Evolutionary conservation across 2,888 invertebrate species (phyloP).

Genomic region (Spilosoma lubricipeda): DNA sequence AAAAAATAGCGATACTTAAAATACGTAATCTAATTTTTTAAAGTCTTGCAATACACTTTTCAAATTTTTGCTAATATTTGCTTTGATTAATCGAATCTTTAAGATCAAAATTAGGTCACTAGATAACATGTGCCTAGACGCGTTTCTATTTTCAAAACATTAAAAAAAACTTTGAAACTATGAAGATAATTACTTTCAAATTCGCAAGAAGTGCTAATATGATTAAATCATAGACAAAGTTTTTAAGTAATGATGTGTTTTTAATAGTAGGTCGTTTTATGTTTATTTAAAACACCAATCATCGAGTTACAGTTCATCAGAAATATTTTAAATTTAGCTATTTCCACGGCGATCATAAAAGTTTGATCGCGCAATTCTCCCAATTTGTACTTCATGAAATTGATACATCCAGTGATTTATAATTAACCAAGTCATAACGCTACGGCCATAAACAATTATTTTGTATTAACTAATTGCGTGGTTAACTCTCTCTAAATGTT

Average conservation of each 20-base stretch:
- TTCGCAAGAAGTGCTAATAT: background rate
- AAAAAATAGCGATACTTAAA: background rate
- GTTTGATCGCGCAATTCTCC: constrained; percentile 22
- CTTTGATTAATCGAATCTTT: background rate
- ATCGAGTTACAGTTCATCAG: constrained; percentile 39
- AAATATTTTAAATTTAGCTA: constrained; percentile 28
- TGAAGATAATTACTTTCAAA: background rate
- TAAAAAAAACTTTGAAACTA: background rate
- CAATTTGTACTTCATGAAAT: constrained; percentile 22
- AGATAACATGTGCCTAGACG: background rate
- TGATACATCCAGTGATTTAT: constrained; percentile 17
- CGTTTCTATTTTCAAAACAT: background rate
- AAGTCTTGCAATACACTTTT: background rate
- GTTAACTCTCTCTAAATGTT: constrained; percentile 26
- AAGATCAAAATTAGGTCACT: constrained; percentile 6
- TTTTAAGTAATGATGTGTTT: constrained; percentile 14
- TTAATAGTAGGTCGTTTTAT: constrained; percentile 39
- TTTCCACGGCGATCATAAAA: constrained; percentile 32
- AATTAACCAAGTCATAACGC: constrained; percentile 22
- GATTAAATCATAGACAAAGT: constrained; percentile 8
- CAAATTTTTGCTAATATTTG: background rate
- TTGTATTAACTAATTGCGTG: constrained; percentile 22
- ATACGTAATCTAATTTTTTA: background rate
- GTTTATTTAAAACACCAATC: constrained; percentile 40
- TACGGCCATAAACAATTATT: constrained; percentile 24